Base-by-base conservation (phyloP, 2,888 invertebrate genomes). In the Troglohyphantes excavatus region DNA sequence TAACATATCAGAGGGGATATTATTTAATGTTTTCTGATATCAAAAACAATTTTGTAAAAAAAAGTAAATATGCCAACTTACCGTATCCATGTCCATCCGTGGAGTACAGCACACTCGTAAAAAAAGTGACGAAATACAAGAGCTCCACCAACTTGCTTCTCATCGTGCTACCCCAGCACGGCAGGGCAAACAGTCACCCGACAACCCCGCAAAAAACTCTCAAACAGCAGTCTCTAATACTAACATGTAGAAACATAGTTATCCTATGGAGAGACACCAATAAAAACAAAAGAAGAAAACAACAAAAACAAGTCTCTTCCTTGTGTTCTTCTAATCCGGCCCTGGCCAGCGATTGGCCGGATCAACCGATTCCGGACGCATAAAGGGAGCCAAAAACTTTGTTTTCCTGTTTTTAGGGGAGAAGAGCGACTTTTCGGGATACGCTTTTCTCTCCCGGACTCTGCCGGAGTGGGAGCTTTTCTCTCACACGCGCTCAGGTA, bases 401-500 rank as follows among this genome's bases (percentile, higher is more conserved):
- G 33, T 33, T 68, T 33, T 53, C 53, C 46, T 33, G 27, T 63
- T 78, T 63, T 61, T 23, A 19, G 53, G 68, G 33, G 61, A 26
- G 33, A 33, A 73, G 65, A 82, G 82, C 29, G 79, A 81, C 46
- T 67, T 67, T 43, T 17, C 29, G 59, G 70, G 19, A 65, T 23
- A 39, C 59, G 70, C 46, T 76, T 53, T 29, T 53, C 53, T 43
- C 53, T 46, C 39, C 53, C 63, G 73, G 72, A 75, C 75, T 88
- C 81, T 33, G 67, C 43, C 75, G 75, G 73, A 82, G 82, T 75
- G 82, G 61, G 63, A 61, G 72, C 19, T 72, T 39, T 78, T 67
- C 63, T 76, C 65, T 67, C 53, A 65, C 82, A 61, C 83, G 72
- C 88, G 82, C 82, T 88, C 88, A 88, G 88, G 88, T 88, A 88